Conservation (phyloP, 2,888 invertebrate species). For the Sisyra nigra region DNA sequence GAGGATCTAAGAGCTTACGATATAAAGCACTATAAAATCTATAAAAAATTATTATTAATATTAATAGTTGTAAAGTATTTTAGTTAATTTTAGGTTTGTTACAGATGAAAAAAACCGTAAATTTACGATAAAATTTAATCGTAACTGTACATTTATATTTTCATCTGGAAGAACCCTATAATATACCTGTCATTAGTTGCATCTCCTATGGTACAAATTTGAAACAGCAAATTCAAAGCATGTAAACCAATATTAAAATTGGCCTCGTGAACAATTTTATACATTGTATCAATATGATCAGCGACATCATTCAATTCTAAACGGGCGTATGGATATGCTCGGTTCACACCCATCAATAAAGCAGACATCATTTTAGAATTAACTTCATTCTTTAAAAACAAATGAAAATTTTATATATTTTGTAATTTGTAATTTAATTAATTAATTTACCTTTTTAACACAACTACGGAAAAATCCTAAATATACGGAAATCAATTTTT, state of each 20-base stretch:
- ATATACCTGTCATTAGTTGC: conserved; percentile 38
- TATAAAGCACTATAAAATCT: conserved; percentile 84
- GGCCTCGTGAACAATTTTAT: conserved; percentile 64
- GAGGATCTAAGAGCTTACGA: conserved; percentile 64
- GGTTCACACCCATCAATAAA: conserved; percentile 65
- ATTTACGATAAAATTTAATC: background rate
- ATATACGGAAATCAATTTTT: conserved; percentile 76
- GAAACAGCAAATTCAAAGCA: conserved; percentile 40
- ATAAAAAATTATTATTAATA: conserved; percentile 13
- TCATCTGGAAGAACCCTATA: no score
- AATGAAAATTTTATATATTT: conserved; percentile 5
- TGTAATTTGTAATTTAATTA: conserved; percentile 12
- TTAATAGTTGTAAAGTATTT: no score
- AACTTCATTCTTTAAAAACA: conserved; percentile 43
- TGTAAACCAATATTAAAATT: conserved; percentile 52
- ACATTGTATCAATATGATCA: conserved; percentile 59
- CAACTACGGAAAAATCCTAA: conserved; percentile 91
- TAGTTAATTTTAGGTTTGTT: background rate
- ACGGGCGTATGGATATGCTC: conserved; percentile 72
- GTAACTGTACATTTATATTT: conserved; percentile 8
- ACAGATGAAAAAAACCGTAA: background rate
- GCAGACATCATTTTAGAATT: conserved; percentile 74
- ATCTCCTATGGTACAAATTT: conserved; percentile 37
- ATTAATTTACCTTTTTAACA: conserved; percentile 48
- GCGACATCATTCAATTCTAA: conserved; percentile 36